Evolutionary conservation across 2,113 vertebrate genomes (phyloP).

Genomic region (Chaetops frenatus): DNA sequence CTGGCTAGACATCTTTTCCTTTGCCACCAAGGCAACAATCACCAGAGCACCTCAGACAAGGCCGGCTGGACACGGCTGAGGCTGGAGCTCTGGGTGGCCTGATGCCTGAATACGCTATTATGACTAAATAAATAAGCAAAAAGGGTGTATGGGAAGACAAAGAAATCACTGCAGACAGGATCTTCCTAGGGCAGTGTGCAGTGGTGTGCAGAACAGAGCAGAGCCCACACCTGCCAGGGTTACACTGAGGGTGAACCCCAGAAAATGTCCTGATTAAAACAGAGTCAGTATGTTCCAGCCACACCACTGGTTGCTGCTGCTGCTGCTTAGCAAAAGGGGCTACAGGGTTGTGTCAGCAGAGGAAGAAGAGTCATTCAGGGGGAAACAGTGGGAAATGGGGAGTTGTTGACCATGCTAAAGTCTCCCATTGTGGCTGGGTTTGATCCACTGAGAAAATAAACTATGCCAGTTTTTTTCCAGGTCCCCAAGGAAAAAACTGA

Average conservation of each 20-base stretch:
- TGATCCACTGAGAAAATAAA: neutral
- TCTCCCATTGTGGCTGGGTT: neutral
- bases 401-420: neutral
- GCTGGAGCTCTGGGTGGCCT: neutral
- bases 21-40: neutral
- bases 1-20: neutral
- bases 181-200: neutral
- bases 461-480: fast-evolving
- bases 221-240: neutral
- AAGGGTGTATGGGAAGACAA: neutral
- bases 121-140: neutral
- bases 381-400: neutral
- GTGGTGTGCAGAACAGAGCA: neutral
- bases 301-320: neutral
- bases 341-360: too few relatives aligned
- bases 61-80: neutral
- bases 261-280: neutral
- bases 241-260: fast-evolving
- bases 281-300: neutral
- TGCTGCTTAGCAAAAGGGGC: neutral
- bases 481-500: neutral
- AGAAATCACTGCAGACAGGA: neutral
- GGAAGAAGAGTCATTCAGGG: too few relatives aligned
- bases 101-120: neutral
- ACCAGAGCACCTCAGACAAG: neutral